phyloP scores from a whole-genome alignment of 2,797 vertebrate species.

The Phrynocephalus forsythii region DNA sequence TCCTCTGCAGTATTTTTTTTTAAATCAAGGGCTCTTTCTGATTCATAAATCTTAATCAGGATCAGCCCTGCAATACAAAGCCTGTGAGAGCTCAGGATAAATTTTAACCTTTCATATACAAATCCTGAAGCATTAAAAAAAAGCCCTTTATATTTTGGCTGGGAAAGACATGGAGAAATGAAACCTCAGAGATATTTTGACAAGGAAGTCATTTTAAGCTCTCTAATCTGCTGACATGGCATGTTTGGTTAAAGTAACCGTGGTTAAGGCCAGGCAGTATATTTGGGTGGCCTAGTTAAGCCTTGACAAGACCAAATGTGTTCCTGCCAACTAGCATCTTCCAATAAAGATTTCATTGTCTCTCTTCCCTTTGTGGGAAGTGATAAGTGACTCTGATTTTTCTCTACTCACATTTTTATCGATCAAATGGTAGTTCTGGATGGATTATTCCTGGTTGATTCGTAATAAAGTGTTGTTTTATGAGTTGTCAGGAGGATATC shows the following conservation, averaged over 20 bases:
- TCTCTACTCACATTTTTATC: conserved; percentile 71
- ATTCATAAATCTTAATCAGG: background rate
- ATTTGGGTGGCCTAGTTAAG: conserved; percentile 65
- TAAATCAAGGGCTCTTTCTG: background rate
- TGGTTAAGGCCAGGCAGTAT: conserved; percentile 61
- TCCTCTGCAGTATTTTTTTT: background rate
- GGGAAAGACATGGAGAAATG: conserved; percentile 30
- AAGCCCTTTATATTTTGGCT: background rate
- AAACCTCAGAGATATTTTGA: conserved; percentile 55
- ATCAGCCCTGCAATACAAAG: background rate
- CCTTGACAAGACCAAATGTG: conserved; percentile 74
- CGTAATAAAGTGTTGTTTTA: conserved; percentile 77
- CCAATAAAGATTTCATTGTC: conserved; percentile 77
- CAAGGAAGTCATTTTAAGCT: conserved; percentile 54
- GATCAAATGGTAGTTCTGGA: conserved; percentile 76
- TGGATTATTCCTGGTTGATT: conserved; percentile 74
- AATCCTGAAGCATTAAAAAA: conserved; percentile 9
- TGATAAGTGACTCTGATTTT: conserved; percentile 76
- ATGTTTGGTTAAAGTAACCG: conserved; percentile 51
- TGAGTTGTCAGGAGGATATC: conserved; percentile 64
- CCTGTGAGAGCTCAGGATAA: background rate
- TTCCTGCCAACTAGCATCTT: conserved; percentile 71
- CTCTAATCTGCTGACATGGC: conserved; percentile 62
- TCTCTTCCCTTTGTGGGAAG: conserved; percentile 61
- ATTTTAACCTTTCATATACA: conserved; percentile 7